Evolutionary conservation across 2,888 invertebrate species (phyloP).

Genomic region (Lasiommata megera): DNA sequence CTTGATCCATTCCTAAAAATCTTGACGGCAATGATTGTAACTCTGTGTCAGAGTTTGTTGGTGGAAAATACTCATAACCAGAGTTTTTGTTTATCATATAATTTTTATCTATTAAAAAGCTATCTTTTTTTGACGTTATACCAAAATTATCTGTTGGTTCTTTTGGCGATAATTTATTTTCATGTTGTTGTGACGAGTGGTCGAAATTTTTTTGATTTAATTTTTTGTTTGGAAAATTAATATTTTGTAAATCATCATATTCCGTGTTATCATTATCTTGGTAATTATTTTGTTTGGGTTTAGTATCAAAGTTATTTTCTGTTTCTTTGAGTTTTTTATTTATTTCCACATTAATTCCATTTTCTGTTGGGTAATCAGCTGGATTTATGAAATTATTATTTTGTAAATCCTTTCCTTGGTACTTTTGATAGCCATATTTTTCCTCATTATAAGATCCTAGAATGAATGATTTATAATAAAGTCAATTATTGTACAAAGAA

Average conservation of each 20-base stretch:
- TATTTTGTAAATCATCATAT: neutral
- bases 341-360: neutral
- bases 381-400: neutral
- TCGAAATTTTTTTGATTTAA: neutral
- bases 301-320: neutral
- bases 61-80: constrained; percentile 42
- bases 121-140: neutral
- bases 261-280: neutral
- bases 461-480: constrained; percentile 26
- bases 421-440: constrained; percentile 61
- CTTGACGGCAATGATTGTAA: constrained; percentile 5
- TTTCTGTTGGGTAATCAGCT: neutral
- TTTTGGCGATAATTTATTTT: neutral
- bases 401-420: constrained; percentile 35
- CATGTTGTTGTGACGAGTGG: neutral
- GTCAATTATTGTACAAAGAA: no score
- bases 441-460: constrained; percentile 61
- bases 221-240: neutral
- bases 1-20: constrained; percentile 23
- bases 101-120: neutral
- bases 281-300: neutral
- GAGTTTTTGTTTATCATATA: neutral
- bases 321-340: neutral
- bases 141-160: neutral
- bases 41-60: constrained; percentile 27